Evolutionary conservation across 2,888 invertebrate species (phyloP).

Genomic region (Drosophila kanekoi): DNA sequence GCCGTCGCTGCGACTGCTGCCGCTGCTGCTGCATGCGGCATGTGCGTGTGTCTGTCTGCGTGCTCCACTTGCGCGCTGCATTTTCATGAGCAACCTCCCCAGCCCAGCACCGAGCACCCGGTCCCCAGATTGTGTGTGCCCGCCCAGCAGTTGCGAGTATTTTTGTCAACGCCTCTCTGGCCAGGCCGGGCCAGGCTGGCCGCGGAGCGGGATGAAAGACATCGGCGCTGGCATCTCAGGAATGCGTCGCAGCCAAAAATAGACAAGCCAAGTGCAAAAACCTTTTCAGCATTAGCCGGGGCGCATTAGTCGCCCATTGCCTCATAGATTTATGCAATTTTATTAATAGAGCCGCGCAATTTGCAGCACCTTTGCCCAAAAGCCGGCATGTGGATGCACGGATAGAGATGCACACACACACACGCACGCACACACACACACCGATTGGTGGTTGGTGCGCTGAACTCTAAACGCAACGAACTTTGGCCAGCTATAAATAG

Average conservation of each 20-base stretch:
- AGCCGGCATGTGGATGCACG: constrained; percentile 21
- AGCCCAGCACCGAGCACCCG: not conserved
- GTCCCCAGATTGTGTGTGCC: no score
- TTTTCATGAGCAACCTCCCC: constrained; percentile 61
- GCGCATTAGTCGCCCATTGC: constrained; percentile 23
- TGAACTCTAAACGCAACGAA: constrained; percentile 46
- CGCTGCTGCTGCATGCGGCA: constrained; percentile 6
- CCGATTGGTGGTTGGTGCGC: constrained; percentile 28
- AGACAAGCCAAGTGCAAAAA: constrained; percentile 77
- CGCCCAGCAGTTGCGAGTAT: constrained; percentile 23
- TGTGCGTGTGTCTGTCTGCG: constrained; percentile 31
- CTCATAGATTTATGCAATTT: constrained; percentile 42
- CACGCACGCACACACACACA: not conserved
- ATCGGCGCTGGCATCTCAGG: constrained; percentile 64
- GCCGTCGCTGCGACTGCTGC: no score
- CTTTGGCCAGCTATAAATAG: constrained; percentile 49
- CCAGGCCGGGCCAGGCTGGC: constrained; percentile 1
- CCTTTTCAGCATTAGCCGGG: constrained; percentile 59
- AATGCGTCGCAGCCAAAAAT: constrained; percentile 72
- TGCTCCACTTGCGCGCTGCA: constrained; percentile 71
- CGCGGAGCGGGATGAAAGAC: constrained; percentile 15
- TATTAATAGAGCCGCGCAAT: constrained; percentile 56
- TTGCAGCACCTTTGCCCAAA: constrained; percentile 39
- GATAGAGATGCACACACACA: not conserved
- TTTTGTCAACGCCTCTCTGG: constrained; percentile 27